These are phyloP conservation scores for Epicauta chinensis DNA, from an alignment of 1,140 invertebrate genomes.

Conservation along the genomic window DNA sequence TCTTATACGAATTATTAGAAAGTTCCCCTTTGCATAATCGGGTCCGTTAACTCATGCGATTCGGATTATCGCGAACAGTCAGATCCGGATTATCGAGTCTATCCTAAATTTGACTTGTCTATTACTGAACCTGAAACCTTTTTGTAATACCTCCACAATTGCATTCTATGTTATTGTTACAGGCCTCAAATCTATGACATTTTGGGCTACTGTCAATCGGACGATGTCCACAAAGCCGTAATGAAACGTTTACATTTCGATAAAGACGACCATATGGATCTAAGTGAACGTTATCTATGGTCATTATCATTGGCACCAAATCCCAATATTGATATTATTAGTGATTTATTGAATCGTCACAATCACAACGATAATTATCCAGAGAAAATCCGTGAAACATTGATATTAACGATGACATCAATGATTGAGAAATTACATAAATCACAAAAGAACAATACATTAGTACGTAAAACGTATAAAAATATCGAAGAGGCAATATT, in stretches of 20 bases:
- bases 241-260: constrained; percentile 58
- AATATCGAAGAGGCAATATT: constrained; percentile 45
- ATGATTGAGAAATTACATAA: constrained; percentile 46
- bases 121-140: no score
- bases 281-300: constrained; percentile 68
- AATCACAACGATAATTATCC: constrained; percentile 46
- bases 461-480: constrained; percentile 8
- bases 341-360: constrained; percentile 50
- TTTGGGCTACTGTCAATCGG: constrained; percentile 61
- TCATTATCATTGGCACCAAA: constrained; percentile 58
- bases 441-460: constrained; percentile 1
- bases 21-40: no score
- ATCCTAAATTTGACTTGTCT: no score
- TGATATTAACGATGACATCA: constrained; percentile 57
- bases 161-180: constrained; percentile 23
- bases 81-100: no score
- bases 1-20: no score
- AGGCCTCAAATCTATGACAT: constrained; percentile 63
- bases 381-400: constrained; percentile 56
- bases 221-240: constrained; percentile 58
- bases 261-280: constrained; percentile 48
- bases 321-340: constrained; percentile 52
- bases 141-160: no score
- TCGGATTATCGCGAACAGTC: no score
- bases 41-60: no score